Percentiles rank a stretch among this genome's conserved stretches.
phyloP scores from a whole-genome alignment of 2,888 invertebrate genomes.

The Syritta pipiens region DNA sequence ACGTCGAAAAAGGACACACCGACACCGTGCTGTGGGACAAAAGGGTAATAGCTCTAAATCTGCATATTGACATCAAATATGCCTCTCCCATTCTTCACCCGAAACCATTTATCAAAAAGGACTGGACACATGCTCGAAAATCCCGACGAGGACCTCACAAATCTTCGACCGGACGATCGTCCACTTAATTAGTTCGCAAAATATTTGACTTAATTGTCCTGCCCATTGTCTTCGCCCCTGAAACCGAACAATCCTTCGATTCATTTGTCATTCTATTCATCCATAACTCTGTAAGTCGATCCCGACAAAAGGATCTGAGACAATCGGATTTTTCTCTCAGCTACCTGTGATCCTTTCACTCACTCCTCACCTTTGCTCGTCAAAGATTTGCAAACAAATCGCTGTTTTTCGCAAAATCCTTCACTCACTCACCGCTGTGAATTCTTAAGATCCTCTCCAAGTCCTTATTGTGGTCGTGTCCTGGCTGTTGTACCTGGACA shows the following conservation, averaged over 20 bases:
- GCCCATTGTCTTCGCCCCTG: conserved; percentile 58
- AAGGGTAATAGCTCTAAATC: conserved; percentile 69
- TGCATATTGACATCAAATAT: conserved; percentile 68
- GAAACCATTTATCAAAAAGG: conserved; percentile 56
- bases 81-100: conserved; percentile 23
- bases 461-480: conserved; percentile 37
- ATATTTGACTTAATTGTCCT: conserved; percentile 67
- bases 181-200: conserved; percentile 65
- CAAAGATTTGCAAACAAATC: conserved; percentile 49
- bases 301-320: conserved; percentile 21
- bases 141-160: conserved; percentile 9
- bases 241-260: conserved; percentile 44
- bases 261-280: conserved; percentile 38
- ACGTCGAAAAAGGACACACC: too few relatives aligned
- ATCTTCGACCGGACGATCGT: conserved; percentile 21
- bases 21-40: conserved; percentile 53
- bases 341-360: conserved; percentile 53
- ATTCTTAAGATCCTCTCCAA: conserved; percentile 11
- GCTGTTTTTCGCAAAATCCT: conserved; percentile 31
- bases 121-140: conserved; percentile 18
- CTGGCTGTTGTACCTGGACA: too few relatives aligned
- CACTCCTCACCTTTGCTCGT: too few relatives aligned
- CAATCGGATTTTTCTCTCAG: conserved; percentile 64
- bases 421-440: conserved; percentile 18
- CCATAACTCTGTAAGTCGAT: neutral